A percentile compares a stretch with the other conserved stretches of the same genome.
phyloP scores from a whole-genome alignment of 2,797 vertebrate genomes.

The Lagorchestes hirsutus region DNA sequence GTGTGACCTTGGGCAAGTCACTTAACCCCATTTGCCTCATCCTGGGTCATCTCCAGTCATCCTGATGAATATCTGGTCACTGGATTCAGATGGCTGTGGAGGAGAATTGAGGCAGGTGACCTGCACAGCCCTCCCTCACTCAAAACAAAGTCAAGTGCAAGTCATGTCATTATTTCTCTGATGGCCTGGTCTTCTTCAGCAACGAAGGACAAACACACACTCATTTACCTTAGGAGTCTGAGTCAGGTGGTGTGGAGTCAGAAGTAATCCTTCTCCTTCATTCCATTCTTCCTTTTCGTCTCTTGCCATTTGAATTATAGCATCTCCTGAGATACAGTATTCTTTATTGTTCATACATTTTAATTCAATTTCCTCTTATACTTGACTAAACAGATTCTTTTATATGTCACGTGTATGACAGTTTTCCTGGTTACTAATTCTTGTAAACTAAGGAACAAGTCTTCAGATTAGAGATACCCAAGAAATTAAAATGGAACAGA shows the following conservation, averaged over 20 bases:
- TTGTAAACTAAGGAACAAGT: background rate
- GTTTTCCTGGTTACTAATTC: background rate
- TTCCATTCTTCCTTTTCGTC: background rate
- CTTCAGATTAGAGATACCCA: background rate
- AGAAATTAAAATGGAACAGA: background rate
- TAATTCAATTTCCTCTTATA: background rate
- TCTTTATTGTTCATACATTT: background rate
- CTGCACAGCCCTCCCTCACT: too few relatives aligned
- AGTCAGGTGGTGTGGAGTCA: background rate
- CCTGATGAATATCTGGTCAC: too few relatives aligned
- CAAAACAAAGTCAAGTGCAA: too few relatives aligned
- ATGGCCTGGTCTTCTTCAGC: too few relatives aligned
- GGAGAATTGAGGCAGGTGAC: too few relatives aligned
- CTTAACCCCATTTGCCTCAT: too few relatives aligned
- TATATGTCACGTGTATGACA: background rate
- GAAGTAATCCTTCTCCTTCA: background rate
- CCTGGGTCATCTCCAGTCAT: too few relatives aligned
- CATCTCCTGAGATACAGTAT: background rate
- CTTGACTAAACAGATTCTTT: background rate
- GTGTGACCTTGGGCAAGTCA: too few relatives aligned
- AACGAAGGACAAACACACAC: too few relatives aligned
- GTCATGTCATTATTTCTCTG: too few relatives aligned
- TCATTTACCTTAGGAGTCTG: background rate
- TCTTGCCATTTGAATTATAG: background rate
- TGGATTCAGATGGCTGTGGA: too few relatives aligned